Evolutionary conservation across 2,888 invertebrate species (phyloP).

Genomic region (Pocota personata): DNA sequence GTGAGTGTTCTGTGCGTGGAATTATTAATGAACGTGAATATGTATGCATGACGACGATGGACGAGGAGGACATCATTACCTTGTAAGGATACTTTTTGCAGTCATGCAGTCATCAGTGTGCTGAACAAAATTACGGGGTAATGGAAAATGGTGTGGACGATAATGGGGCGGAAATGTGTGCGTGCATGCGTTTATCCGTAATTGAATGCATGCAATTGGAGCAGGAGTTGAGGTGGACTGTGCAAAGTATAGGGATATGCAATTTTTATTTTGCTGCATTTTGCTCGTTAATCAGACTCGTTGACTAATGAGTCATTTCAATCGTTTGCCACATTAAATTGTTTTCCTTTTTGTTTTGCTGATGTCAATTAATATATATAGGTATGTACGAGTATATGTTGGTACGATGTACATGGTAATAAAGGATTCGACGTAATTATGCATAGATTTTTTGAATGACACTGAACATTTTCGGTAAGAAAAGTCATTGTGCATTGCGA

Average conservation of each 20-base stretch:
- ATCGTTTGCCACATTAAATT: conserved; percentile 32
- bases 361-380: too few relatives aligned
- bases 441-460: too few relatives aligned
- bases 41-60: conserved; percentile 17
- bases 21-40: conserved; percentile 60
- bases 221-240: background rate
- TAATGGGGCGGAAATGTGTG: conserved; percentile 70
- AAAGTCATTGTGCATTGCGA: too few relatives aligned
- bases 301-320: conserved; percentile 48
- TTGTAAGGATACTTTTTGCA: conserved; percentile 55
- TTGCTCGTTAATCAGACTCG: conserved; percentile 34
- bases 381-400: too few relatives aligned
- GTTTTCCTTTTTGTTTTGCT: background rate
- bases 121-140: conserved; percentile 46
- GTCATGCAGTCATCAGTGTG: conserved; percentile 47
- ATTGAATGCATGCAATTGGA: conserved; percentile 66
- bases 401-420: too few relatives aligned
- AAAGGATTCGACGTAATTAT: too few relatives aligned
- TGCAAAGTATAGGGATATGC: conserved; percentile 13
- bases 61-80: conserved; percentile 50
- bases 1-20: conserved; percentile 59
- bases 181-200: conserved; percentile 68
- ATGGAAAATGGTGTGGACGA: conserved; percentile 63
- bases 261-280: conserved; percentile 27
- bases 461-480: too few relatives aligned